Base-by-base conservation (phyloP, 2,888 invertebrate genomes). In the Crocallis elinguaria region DNA sequence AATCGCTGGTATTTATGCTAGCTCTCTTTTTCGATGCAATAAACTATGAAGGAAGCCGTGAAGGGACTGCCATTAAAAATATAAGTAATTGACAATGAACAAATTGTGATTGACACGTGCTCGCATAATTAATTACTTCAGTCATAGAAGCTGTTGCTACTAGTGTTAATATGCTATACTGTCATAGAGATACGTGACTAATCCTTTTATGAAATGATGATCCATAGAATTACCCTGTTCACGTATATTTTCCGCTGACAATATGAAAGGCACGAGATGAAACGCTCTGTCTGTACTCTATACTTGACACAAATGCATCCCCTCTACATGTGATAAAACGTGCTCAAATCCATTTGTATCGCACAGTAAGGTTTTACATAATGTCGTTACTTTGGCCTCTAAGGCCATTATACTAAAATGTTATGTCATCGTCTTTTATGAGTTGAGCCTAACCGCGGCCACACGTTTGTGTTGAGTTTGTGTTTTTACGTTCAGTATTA, bases 341-440 rank as follows among this genome's bases (percentile, higher is more conserved):
- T 56, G 57, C 39, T 45, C 27, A 27, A 38, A 46, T 42, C 36
- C 54, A 45, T 51, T 60, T 57, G 35, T 53, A 50, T 49, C 55
- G 43, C 57, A 44, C 39, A 46, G 41, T 57, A 58, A 53, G 52
- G 41, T 59, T 46, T 38, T 57, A 49, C 59, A 60, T 62, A 62
- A 63, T 56, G 57, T 55, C 58, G 46, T 62, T 57, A 60, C 52
- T 63, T 54, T 57, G 55, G 57, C 60, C 57, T 61, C 59, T 57
- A 59, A 53, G 55, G 53, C 37, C 51, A 56, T 62, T 63, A 53
- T 49, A 57, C 39, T 33, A 38, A 49, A 56, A 60, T 52, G 62
- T 58, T 50, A 52, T 60, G 61, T 60, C 59, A 58, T 61, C 51
- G 46, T 23, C 45, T 57, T 57, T 49, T 50, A 53, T 44, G 50